These are phyloP conservation scores for Eurytemora carolleeae DNA, from an alignment of 1,140 invertebrate genomes.

Conservation along the genomic window DNA sequence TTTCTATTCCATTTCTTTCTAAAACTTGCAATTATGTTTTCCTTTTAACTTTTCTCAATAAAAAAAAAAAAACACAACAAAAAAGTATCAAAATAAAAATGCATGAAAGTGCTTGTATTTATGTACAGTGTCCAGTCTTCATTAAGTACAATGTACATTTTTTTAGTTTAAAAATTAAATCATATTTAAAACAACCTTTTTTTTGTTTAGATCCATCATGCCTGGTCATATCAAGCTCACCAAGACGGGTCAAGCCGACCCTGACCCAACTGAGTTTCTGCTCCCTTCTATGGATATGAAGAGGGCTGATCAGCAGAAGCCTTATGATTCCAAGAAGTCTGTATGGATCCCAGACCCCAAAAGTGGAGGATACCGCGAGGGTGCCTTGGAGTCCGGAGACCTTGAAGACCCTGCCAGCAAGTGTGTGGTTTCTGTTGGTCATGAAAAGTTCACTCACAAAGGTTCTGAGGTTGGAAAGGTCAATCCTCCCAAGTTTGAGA, in stretches of 20 bases:
- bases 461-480: slow-evolving; percentile 32
- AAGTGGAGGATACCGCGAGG: slow-evolving; percentile 73
- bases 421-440: slow-evolving; percentile 20
- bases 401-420: neutral
- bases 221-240: slow-evolving; percentile 16
- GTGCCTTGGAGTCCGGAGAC: slow-evolving; percentile 24
- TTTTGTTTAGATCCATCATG: too few relatives aligned
- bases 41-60: too few relatives aligned
- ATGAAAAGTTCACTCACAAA: slow-evolving; percentile 29
- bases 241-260: slow-evolving; percentile 33
- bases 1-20: too few relatives aligned
- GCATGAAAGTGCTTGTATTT: too few relatives aligned
- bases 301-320: slow-evolving; percentile 87
- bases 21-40: too few relatives aligned
- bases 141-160: too few relatives aligned
- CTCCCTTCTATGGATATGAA: slow-evolving; percentile 86
- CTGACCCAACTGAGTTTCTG: slow-evolving; percentile 80
- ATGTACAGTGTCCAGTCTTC: too few relatives aligned
- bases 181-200: too few relatives aligned
- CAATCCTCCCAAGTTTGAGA: slow-evolving; percentile 39
- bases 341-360: slow-evolving; percentile 97
- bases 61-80: too few relatives aligned
- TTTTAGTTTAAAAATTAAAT: too few relatives aligned
- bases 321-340: slow-evolving; percentile 97
- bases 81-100: too few relatives aligned